These are phyloP conservation scores for Tapera naevia DNA, from an alignment of 2,797 vertebrate species.

Conservation along the genomic window DNA sequence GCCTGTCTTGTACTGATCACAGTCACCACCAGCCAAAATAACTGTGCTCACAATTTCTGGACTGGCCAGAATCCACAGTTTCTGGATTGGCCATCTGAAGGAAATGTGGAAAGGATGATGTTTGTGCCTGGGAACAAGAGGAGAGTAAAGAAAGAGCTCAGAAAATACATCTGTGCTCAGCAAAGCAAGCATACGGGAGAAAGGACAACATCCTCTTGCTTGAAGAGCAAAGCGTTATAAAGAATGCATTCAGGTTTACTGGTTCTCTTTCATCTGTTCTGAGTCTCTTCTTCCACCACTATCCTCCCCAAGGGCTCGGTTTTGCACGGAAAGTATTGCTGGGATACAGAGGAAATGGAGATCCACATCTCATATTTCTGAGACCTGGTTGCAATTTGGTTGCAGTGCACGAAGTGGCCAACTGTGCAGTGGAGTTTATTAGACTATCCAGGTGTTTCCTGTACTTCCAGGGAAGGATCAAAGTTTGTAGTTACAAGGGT, in stretches of 20 bases:
- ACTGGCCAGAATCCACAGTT: too few species aligned
- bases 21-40: not conserved
- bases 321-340: constrained; percentile 24
- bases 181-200: not conserved
- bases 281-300: constrained; percentile 1
- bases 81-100: not conserved
- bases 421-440: constrained; percentile 65
- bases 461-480: constrained; percentile 66
- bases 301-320: constrained; percentile 2
- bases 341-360: constrained; percentile 43
- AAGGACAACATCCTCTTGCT: constrained; percentile 40
- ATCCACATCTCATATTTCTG: constrained; percentile 54
- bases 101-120: not conserved
- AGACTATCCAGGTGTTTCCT: constrained; percentile 69
- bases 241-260: constrained; percentile 22
- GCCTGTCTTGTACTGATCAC: not conserved
- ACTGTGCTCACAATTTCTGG: not conserved
- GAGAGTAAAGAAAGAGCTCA: not conserved
- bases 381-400: constrained; percentile 68
- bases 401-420: constrained; percentile 52
- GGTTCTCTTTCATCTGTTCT: constrained; percentile 43
- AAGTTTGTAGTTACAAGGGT: constrained; percentile 69
- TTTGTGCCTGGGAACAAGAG: not conserved
- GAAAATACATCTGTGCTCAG: not conserved
- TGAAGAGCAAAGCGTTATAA: constrained; percentile 14